A percentile compares a stretch with the other conserved stretches of the same genome.
Evolutionary conservation across 2,797 vertebrate genomes (phyloP).

Genomic region (Helostoma temminkii): DNA sequence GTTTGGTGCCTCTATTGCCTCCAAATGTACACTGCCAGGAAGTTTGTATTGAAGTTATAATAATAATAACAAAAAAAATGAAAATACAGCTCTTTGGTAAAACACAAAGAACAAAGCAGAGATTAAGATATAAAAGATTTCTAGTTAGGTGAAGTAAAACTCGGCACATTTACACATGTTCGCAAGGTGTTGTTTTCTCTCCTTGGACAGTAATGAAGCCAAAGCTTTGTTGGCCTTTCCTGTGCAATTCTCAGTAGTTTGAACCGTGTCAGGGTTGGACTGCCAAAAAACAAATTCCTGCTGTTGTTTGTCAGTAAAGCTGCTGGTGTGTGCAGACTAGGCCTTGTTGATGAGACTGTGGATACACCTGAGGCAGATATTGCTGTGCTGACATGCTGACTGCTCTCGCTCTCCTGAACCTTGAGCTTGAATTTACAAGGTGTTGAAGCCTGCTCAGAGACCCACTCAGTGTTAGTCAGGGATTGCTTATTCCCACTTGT

Average conservation of each 20-base stretch:
- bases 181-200: neutral
- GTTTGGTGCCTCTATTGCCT: neutral
- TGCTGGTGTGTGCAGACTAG: conserved; percentile 26
- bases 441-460: conserved; percentile 26
- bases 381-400: conserved; percentile 34
- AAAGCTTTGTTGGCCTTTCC: neutral
- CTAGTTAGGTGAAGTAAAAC: neutral
- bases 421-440: conserved; percentile 58
- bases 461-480: conserved; percentile 1
- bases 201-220: neutral
- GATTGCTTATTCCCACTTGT: conserved; percentile 4
- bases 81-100: too few relatives aligned
- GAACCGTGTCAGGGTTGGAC: conserved; percentile 1
- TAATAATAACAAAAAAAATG: too few relatives aligned
- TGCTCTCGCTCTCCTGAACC: conserved; percentile 36
- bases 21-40: neutral
- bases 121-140: neutral
- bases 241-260: neutral
- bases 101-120: neutral
- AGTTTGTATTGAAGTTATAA: neutral
- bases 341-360: conserved; percentile 28
- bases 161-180: neutral
- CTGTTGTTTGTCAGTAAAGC: conserved; percentile 25
- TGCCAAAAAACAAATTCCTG: neutral
- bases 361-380: conserved; percentile 23